Evolutionary conservation across 2,888 invertebrate species (phyloP), one percentile per base, ranked within the genome.

Genomic region (Drosophila siamana): DNA sequence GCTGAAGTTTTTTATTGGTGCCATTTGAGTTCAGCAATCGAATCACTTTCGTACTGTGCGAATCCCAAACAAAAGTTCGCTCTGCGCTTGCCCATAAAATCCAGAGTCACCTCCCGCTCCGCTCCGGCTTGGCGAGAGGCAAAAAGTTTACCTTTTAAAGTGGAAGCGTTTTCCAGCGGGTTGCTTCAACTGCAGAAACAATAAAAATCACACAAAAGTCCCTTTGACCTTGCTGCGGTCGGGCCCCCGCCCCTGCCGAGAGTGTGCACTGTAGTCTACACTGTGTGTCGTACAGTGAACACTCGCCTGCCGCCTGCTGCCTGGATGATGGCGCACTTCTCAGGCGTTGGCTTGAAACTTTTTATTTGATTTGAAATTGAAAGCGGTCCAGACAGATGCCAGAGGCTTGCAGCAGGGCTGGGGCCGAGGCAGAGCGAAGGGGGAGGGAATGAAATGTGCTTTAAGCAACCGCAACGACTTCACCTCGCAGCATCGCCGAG

Each of bases 351-450:
- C 41, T 43, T 48, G 47, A 64, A 85, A 86, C 67, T 85, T 81
- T 81, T 85, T 78, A 81, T 81, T 85, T 78, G 86, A 82, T 78
- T 81, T 70, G 69, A 85, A 81, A 85, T 75, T 85, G 79, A 78
- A 81, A 78, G 71, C 82, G 64, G 47, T 70, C 66, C 79, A 82
- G 72, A 74, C 78, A 63, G 56, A 57, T 68, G 77, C 67, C 50
- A 15, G 54, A 7, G 54, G n/a, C n/a, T n/a, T n/a, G n/a, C n/a
- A n/a, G n/a, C n/a, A n/a, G n/a, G n/a, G n/a, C n/a, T n/a, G n/a
- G n/a, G n/a, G 5, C 22, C 0, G 11, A 22, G 16, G 9, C 1
- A 22, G 4, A 26, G 15, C 11, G 11, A 19, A n/a, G 13, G 22
- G 0, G 38, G n/a, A 19, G 71, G 59, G 65, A 78, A 69, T 78